These are phyloP conservation scores for Nannobrachium achirus DNA, from an alignment of 2,113 vertebrate species.

Conservation along the genomic window DNA sequence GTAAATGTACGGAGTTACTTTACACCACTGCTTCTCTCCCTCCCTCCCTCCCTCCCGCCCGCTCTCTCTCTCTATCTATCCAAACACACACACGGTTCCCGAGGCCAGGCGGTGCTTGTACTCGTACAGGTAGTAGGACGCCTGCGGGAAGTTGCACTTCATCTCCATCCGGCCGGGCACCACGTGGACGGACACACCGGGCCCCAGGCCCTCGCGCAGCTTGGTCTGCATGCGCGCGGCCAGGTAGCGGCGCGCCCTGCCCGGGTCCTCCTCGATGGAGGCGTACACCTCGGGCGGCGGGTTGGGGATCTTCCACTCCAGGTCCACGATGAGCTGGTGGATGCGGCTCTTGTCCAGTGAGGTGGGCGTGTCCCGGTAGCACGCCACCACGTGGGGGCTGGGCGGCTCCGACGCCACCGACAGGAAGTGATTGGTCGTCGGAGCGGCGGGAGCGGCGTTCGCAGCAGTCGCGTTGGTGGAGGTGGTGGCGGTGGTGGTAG, in stretches of 20 bases:
- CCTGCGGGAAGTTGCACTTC: conserved; percentile 75
- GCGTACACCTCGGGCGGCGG: conserved; percentile 77
- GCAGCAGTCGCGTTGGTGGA: too few relatives aligned
- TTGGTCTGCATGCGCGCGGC: conserved; percentile 76
- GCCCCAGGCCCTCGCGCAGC: conserved; percentile 73
- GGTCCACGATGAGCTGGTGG: conserved; percentile 76
- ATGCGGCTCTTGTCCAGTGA: conserved; percentile 75
- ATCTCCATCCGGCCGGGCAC: conserved; percentile 76
- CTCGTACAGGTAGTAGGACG: conserved; percentile 76
- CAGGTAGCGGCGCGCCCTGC: conserved; percentile 68
- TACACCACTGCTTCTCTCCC: conserved; percentile 1
- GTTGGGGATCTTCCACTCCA: conserved; percentile 82
- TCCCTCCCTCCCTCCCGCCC: background rate
- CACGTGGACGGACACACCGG: conserved; percentile 70
- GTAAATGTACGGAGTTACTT: too few relatives aligned
- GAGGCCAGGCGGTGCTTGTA: conserved; percentile 79
- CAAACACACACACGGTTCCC: conserved; percentile 78
- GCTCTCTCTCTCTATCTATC: conserved; percentile 24
- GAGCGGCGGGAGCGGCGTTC: background rate
- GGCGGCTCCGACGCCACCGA: conserved; percentile 59
- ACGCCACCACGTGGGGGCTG: conserved; percentile 66
- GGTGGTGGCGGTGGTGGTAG: too few relatives aligned
- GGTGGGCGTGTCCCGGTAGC: conserved; percentile 69
- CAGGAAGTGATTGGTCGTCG: conserved; percentile 54
- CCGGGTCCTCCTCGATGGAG: conserved; percentile 77